Evolutionary conservation across 2,797 vertebrate genomes (phyloP), one percentile per base, ranked within the genome.

Genomic region (Coregonus sp.): DNA sequence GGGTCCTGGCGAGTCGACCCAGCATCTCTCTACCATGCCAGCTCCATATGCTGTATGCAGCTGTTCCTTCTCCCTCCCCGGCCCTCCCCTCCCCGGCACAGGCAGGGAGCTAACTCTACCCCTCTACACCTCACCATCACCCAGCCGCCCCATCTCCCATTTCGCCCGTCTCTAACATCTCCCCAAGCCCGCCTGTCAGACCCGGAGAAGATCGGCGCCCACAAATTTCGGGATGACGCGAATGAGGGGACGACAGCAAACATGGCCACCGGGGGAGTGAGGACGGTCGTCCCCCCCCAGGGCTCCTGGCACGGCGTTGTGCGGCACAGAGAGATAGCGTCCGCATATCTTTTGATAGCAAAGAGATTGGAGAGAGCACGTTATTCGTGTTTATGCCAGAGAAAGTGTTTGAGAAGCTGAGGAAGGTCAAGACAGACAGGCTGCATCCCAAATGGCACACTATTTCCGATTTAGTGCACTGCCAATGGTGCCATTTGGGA

Each of bases 11-110:
- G 84, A 86, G 78, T 74, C 81, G 86, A 91, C 86, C 77, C 78
- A 85, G 87, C 85, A 89, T 86, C 85, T 94, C 92, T 91, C 90
- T 90, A 89, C 90, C 90, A 77, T 81, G 89, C 87, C 82, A 89
- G 88, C 85, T 89, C 94, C 93, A 89, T 95, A 94, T 94, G 94
- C 92, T 91, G 91, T 66, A 78, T 89, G 83, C 94, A 95, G 95
- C 93, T 95, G 93, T 93, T 95, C 25, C n/a, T 84, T 78, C 89
- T 92, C 87, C 20, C 77, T 59, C 51, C 69, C 18, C 15, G 31
- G n/a, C 35, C 5, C 31, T 15, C 29, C 14, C 6, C n/a, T 15
- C 29, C 1, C 7, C 7, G 20, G 20, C n/a, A n/a, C 20, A 20
- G 59, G n/a, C n/a, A 9, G 59, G n/a, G n/a, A 1, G 47, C 70